phyloP scores from a whole-genome alignment of 2,888 invertebrate genomes.

The Vannuccia rotundouncinata region DNA sequence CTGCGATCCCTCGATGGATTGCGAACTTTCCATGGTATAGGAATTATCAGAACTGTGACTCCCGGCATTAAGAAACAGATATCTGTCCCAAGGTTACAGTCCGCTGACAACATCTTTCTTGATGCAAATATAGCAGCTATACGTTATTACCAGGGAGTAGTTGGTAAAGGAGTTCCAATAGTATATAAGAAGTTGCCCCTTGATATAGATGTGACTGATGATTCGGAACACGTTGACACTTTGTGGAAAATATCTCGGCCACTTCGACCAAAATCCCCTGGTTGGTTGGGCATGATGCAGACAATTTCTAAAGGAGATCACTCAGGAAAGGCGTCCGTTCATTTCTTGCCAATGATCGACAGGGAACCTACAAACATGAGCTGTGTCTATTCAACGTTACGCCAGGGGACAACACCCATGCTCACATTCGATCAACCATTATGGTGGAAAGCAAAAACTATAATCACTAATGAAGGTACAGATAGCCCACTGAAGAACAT shows the following conservation, averaged over 20 bases:
- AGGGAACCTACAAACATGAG: conserved; percentile 42
- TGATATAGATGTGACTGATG: background rate
- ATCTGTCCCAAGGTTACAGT: background rate
- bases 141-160: background rate
- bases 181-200: background rate
- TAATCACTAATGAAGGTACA: conserved; percentile 33
- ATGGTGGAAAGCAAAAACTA: conserved; percentile 42
- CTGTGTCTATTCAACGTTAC: conserved; percentile 41
- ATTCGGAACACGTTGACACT: background rate
- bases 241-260: conserved; percentile 16
- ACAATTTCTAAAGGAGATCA: conserved; percentile 36
- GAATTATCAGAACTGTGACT: background rate
- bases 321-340: conserved; percentile 42
- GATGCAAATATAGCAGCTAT: background rate
- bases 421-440: conserved; percentile 43
- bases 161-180: background rate
- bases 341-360: conserved; percentile 43
- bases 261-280: conserved; percentile 33
- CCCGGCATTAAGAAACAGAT: background rate
- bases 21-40: conserved; percentile 3
- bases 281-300: conserved; percentile 43
- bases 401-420: conserved; percentile 40
- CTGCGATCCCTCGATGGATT: background rate
- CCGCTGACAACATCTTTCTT: background rate
- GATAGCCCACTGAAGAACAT: conserved; percentile 39